These are phyloP conservation scores for Lasioglossum oenotherae DNA, from an alignment of 2,888 invertebrate species.

Conservation along the genomic window DNA sequence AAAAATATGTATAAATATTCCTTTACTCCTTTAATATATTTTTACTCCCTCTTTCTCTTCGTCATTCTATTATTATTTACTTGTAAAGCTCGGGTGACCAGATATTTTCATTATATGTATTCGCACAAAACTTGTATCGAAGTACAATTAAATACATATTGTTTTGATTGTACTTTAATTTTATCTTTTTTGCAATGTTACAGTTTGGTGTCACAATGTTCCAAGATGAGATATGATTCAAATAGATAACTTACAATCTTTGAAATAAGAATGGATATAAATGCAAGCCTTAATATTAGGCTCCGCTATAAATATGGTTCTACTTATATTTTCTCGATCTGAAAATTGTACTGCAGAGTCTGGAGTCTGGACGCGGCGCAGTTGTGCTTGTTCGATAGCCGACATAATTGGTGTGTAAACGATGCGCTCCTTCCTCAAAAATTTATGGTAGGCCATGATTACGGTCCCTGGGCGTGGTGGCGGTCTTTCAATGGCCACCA, in stretches of 20 bases:
- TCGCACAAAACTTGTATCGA: too few relatives aligned
- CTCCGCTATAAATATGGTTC: neutral
- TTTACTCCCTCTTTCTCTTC: neutral
- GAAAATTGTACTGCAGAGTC: neutral
- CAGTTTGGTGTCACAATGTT: too few relatives aligned
- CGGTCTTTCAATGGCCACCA: constrained; percentile 54
- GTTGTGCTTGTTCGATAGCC: neutral
- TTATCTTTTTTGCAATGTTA: too few relatives aligned
- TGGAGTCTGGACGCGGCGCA: neutral
- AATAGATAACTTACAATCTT: too few relatives aligned
- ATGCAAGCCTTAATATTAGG: too few relatives aligned
- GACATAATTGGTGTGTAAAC: neutral
- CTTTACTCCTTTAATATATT: neutral
- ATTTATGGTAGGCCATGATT: neutral
- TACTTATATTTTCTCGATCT: neutral
- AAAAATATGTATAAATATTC: neutral
- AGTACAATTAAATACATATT: neutral
- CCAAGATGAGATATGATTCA: too few relatives aligned
- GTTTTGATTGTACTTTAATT: neutral
- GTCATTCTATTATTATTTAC: neutral
- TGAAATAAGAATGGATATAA: too few relatives aligned
- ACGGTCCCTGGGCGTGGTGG: constrained; percentile 61
- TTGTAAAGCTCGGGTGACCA: neutral
- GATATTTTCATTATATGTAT: neutral
- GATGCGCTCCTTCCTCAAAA: neutral